phyloP scores from a whole-genome alignment of 2,113 vertebrate species.

The Planiliza haematocheilus region DNA sequence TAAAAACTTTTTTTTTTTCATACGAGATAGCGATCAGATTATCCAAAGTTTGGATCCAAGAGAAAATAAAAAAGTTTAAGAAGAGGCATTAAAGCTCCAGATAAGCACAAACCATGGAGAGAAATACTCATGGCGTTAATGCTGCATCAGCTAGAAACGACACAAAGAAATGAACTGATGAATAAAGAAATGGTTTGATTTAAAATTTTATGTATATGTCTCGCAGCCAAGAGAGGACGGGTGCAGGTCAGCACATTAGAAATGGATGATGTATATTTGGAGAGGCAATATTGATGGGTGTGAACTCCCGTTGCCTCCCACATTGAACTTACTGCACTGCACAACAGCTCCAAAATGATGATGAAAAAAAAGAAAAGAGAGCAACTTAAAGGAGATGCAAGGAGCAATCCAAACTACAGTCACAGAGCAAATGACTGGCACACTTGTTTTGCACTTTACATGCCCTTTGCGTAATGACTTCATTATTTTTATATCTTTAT shows the following conservation, averaged over 20 bases:
- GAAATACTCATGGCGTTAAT: background rate
- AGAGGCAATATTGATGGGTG: background rate
- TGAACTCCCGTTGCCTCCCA: conserved; percentile 26
- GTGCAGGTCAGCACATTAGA: background rate
- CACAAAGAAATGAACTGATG: conserved; percentile 21
- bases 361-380: conserved; percentile 1
- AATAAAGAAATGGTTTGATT: conserved; percentile 37
- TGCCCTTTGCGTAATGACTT: too few species aligned
- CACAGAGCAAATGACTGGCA: background rate
- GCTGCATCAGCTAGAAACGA: conserved; percentile 23
- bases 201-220: conserved; percentile 24
- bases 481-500: too few species aligned
- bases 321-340: background rate
- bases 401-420: background rate
- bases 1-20: background rate
- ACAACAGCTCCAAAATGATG: background rate
- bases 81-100: background rate
- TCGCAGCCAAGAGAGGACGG: conserved; percentile 14
- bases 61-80: background rate
- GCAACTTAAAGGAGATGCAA: background rate
- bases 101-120: conserved; percentile 2
- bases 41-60: conserved; percentile 1
- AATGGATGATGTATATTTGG: background rate
- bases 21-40: background rate
- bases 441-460: too few species aligned